A percentile compares a stretch with the other conserved stretches of the same genome.
phyloP scores from a whole-genome alignment of 2,888 invertebrate species.

The Fissipunctia ypsillon region DNA sequence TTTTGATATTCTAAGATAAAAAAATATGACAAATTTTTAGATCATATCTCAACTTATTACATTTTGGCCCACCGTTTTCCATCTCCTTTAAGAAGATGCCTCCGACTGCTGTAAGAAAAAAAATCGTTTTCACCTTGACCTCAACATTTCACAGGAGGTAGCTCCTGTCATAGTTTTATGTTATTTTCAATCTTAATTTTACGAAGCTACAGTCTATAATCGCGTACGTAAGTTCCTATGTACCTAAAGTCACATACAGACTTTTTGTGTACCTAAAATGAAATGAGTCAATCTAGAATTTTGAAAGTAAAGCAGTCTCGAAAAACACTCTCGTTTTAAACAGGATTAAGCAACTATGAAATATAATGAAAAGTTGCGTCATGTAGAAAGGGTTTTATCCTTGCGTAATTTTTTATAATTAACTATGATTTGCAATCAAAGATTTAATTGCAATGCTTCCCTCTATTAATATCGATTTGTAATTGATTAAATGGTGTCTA shows the following conservation, averaged over 20 bases:
- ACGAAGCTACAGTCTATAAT: accelerated
- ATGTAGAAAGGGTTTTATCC: constrained; percentile 82
- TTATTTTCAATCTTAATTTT: not conserved
- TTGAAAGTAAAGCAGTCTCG: constrained; percentile 55
- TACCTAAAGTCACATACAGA: not conserved
- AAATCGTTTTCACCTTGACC: not conserved
- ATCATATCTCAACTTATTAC: too few relatives aligned
- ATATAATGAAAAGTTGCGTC: constrained; percentile 80
- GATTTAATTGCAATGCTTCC: constrained; percentile 67
- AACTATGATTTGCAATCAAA: constrained; percentile 60
- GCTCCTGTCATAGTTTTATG: not conserved
- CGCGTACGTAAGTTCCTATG: not conserved
- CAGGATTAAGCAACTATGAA: constrained; percentile 75
- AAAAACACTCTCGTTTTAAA: constrained; percentile 64
- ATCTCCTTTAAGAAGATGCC: too few relatives aligned
- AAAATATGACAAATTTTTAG: too few relatives aligned
- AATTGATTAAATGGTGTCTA: constrained; percentile 40
- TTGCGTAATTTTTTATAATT: constrained; percentile 73
- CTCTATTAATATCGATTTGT: constrained; percentile 55
- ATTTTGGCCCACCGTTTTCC: too few relatives aligned
- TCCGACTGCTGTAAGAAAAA: too few relatives aligned
- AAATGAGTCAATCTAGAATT: constrained; percentile 62
- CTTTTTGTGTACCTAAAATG: constrained; percentile 25
- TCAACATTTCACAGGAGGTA: not conserved
- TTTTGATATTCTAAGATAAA: too few relatives aligned